Base-by-base conservation (phyloP, 1,140 invertebrate genomes). In the Drosophila lacertosa region DNA sequence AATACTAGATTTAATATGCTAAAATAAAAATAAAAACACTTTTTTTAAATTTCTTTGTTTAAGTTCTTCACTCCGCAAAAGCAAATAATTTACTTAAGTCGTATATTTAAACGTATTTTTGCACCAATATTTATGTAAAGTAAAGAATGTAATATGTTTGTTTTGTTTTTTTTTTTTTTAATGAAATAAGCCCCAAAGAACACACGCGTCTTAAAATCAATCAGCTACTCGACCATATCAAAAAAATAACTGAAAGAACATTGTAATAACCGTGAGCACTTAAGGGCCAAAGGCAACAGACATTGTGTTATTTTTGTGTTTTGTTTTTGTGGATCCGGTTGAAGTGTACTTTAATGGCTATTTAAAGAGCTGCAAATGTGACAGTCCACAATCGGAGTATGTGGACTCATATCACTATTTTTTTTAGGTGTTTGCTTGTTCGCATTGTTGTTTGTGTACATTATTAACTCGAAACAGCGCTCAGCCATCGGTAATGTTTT, bases 331-430 rank as follows among this genome's bases (percentile, higher is more conserved):
- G 39, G 26, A 20, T 33, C 16, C 24, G 45, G 47, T n/a, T 20
- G 3, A 37, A 15, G 37, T 60, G 35, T 13, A 35, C 20, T 47
- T 48, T 60, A 50, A 62, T 62, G 22, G 45, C 32, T 37, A 50
- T 50, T 60, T 60, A 20, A 58, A 48, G 45, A 39, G 45, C 40
- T 40, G 44, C 29, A 11, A 33, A 13, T 32, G 33, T 11, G 20
- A 11, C 7, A 18, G 18, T 44, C 3, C 5, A 35, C 33, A 35
- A 35, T 35, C 3, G n/a, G n/a, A 35, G 2, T 35, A 35, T 29
- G 33, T 35, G n/a, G 15, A 9, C 44, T 45, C 20, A 45, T 40
- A 47, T 37, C 44, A 39, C 22, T 29, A 18, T 11, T 13, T 60
- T 11, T 13, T 60, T 39, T 6, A 39, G 45, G 20, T 50, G 45